Base-by-base conservation (phyloP, 2,797 vertebrate species). In the Sebastes nivosus region DNA sequence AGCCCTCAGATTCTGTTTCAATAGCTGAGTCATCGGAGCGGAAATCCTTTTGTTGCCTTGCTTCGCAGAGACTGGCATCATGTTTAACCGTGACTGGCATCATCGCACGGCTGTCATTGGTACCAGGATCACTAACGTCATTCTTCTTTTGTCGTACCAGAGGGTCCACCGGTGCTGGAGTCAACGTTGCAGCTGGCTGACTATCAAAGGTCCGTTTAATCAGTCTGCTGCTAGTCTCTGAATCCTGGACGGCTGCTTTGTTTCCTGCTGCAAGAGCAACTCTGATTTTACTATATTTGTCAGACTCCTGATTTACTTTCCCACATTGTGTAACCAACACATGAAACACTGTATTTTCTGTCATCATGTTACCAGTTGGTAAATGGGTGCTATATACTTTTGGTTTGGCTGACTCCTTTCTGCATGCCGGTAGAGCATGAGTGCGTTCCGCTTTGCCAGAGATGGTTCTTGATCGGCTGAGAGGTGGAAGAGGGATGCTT, bases 1-100 rank as follows among this genome's bases (percentile, higher is more conserved):
- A 91, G 77, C 70, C 72, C 69, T 86, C 87, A n/a, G 88, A 90
- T 87, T 90, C 87, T 8, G 93, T 93, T 84, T 94, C 92, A 81
- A 90, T 80, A 30, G 88, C 85, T 0, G 90, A 94, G 67, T 93
- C 88, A 58, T 84, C 70, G 9, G 87, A 94, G 82, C 70, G 80
- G 66, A 84, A 80, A 72, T 58, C 83, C n/a, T 59, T 83, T 82
- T 80, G 91, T 57, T 52, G 85, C 67, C 75, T 82, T 24, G 69
- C 55, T 57, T 81, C 29, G 8, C 42, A 70, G 29, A 74, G 34
- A 54, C 82, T 75, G 29, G 58, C 72, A 8, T 88, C 78, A 46
- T 66, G 77, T 83, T 88, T 86, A 65, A 76, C 55, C 75, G 69
- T 66, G 84, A 81, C 85, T 46, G 70, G 68, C 68, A 59, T 80